Percentiles rank a stretch among this genome's conserved stretches.
These are phyloP conservation scores for Miichthys miiuy DNA, from an alignment of 2,797 vertebrate species.

Conservation along the genomic window DNA sequence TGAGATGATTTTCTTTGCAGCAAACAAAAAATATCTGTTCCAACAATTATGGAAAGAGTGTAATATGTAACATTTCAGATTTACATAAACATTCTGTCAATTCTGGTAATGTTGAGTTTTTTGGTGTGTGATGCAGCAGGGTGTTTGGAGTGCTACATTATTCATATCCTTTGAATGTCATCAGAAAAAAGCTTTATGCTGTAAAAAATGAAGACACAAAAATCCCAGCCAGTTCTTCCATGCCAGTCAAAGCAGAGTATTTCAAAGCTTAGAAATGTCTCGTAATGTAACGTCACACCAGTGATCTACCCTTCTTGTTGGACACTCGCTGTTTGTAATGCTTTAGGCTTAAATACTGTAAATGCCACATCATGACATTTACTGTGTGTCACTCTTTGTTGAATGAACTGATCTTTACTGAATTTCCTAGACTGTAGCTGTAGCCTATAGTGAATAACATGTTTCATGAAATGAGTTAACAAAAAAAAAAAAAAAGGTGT, in stretches of 20 bases:
- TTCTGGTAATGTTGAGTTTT: neutral
- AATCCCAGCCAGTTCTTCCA: neutral
- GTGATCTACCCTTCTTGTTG: neutral
- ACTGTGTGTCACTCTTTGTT: neutral
- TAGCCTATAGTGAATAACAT: neutral
- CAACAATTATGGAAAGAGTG: constrained; percentile 3
- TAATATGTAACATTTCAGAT: constrained; percentile 21
- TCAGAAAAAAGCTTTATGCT: neutral
- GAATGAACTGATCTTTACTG: neutral
- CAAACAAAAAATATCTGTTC: constrained; percentile 8
- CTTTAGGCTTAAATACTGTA: neutral
- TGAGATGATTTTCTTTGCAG: constrained; percentile 30
- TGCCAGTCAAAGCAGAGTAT: neutral
- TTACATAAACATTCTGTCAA: constrained; percentile 1
- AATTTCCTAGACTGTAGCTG: neutral
- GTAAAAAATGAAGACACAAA: neutral
- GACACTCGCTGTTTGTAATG: neutral
- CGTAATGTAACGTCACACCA: neutral
- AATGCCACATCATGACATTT: neutral
- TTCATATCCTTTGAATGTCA: neutral
- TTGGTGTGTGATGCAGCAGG: neutral
- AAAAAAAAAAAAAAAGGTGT: neutral
- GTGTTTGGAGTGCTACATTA: neutral
- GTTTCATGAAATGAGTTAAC: neutral
- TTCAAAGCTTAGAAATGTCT: neutral